Evolutionary conservation across 2,113 vertebrate genomes (phyloP).

Genomic region (Lamprotornis superbus): DNA sequence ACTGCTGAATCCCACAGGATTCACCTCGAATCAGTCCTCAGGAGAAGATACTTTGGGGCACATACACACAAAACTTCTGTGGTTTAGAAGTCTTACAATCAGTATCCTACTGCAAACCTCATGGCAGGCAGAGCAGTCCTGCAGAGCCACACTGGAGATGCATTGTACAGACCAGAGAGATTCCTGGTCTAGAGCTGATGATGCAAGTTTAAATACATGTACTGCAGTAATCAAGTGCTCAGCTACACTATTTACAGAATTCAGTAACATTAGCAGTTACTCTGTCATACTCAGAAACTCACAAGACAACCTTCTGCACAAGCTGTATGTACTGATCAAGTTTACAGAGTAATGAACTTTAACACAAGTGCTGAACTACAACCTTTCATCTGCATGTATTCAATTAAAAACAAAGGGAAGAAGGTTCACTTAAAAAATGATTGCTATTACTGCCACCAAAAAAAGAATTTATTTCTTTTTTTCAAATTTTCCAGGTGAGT

Average conservation of each 20-base stretch:
- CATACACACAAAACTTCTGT: fast-evolving
- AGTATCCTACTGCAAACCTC: not conserved
- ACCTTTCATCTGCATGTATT: not conserved
- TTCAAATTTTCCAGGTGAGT: not conserved
- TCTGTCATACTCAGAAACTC: not conserved
- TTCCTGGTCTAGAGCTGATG: not conserved
- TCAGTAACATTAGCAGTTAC: not conserved
- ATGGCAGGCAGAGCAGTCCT: not conserved
- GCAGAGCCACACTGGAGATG: not conserved
- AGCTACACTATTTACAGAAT: not conserved
- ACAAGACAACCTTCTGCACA: not conserved
- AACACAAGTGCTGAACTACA: not conserved
- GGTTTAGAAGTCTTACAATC: not conserved
- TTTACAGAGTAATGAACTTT: not conserved
- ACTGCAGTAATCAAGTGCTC: not conserved
- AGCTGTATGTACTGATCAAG: not conserved
- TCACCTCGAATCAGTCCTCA: not conserved
- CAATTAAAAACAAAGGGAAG: not conserved
- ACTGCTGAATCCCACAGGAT: not conserved
- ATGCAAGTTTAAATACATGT: not conserved
- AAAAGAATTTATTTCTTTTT: fast-evolving
- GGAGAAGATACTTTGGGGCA: not conserved
- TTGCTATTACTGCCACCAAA: not conserved
- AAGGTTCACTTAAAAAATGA: not conserved
- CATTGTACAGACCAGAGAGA: fast-evolving